Conservation (phyloP, 2,113 vertebrate species). For the Melanerpes formicivorus region DNA sequence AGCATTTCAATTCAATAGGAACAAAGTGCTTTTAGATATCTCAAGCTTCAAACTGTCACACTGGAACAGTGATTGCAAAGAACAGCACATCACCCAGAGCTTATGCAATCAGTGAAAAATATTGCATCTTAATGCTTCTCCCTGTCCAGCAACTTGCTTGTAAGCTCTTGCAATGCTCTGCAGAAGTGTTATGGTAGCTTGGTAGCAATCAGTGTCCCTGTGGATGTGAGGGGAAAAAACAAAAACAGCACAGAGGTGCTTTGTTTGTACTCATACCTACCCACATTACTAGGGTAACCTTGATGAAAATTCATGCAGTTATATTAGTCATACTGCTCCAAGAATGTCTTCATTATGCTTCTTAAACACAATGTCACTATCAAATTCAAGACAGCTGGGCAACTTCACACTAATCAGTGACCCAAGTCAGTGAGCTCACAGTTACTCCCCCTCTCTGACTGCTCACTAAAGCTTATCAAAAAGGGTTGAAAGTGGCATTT, state of each 20-base stretch:
- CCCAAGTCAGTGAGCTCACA: neutral
- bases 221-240: neutral
- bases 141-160: conserved; percentile 58
- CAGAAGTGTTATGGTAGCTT: conserved; percentile 5
- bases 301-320: neutral
- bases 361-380: neutral
- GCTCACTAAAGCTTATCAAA: neutral
- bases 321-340: neutral
- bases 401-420: neutral
- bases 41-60: neutral
- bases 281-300: neutral
- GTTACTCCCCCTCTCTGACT: neutral
- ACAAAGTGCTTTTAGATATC: neutral
- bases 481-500: neutral
- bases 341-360: neutral
- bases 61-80: neutral
- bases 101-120: conserved; percentile 64
- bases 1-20: conserved; percentile 16
- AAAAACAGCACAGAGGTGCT: neutral
- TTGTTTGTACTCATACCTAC: conserved; percentile 18
- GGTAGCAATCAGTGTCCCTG: conserved; percentile 53
- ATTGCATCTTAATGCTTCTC: conserved; percentile 50
- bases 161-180: conserved; percentile 31
- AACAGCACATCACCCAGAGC: neutral
- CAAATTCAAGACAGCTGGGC: neutral